phyloP scores from a whole-genome alignment of 2,797 vertebrate species.

The Cetoscarus ocellatus region DNA sequence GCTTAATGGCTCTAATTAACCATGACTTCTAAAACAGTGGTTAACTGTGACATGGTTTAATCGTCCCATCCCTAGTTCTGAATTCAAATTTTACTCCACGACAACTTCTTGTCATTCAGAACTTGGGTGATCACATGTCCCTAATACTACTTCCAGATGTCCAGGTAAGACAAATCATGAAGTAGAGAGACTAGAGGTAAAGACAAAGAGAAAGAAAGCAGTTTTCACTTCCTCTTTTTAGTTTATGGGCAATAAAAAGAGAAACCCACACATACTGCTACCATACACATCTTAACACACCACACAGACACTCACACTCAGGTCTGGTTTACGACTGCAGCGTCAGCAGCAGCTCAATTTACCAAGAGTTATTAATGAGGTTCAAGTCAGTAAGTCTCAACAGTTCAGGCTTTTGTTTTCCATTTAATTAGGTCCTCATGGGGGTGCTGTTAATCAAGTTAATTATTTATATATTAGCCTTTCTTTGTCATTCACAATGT shows the following conservation, averaged over 20 bases:
- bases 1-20: too few relatives aligned
- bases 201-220: conserved; percentile 27
- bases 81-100: too few relatives aligned
- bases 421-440: conserved; percentile 39
- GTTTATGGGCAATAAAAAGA: conserved; percentile 10
- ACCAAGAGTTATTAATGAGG: conserved; percentile 53
- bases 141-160: conserved; percentile 4
- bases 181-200: too few relatives aligned
- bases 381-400: conserved; percentile 30
- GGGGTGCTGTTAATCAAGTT: conserved; percentile 27
- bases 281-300: not conserved
- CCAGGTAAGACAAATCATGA: conserved; percentile 48
- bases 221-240: conserved; percentile 37
- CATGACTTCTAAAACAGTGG: too few relatives aligned
- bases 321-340: conserved; percentile 38
- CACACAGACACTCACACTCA: not conserved
- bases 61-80: too few relatives aligned
- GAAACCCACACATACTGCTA: conserved; percentile 13
- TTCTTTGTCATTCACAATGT: not conserved
- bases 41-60: too few relatives aligned
- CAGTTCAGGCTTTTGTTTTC: conserved; percentile 32
- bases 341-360: conserved; percentile 55
- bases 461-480: conserved; percentile 25
- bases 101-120: too few relatives aligned
- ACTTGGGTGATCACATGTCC: too few relatives aligned